These are phyloP conservation scores for Virgularia gustaviana DNA, from an alignment of 92 coral and sea anemone genomes.

Conservation along the genomic window DNA sequence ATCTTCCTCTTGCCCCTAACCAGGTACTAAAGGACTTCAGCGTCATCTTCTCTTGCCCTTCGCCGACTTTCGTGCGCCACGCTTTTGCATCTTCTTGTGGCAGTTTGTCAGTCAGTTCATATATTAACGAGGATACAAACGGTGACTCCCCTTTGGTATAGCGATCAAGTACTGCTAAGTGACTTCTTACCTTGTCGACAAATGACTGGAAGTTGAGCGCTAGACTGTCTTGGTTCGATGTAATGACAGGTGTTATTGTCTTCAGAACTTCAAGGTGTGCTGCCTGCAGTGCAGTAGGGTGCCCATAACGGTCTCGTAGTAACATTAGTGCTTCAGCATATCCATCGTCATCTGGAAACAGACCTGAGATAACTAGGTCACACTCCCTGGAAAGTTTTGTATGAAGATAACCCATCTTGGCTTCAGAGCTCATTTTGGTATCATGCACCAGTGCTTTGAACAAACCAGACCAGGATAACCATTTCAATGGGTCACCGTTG, in stretches of 20 bases:
- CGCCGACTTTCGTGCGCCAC: slow-evolving; percentile 23
- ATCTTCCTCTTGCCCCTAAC: slow-evolving; percentile 31
- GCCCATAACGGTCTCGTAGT: slow-evolving; percentile 21
- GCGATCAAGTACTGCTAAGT: slow-evolving; percentile 11
- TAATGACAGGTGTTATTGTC: not conserved
- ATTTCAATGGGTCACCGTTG: slow-evolving; percentile 21
- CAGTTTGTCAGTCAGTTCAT: slow-evolving; percentile 20
- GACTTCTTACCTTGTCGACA: slow-evolving; percentile 32
- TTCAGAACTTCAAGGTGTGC: slow-evolving; percentile 21
- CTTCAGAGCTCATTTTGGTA: slow-evolving; percentile 27
- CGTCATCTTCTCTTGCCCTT: slow-evolving; percentile 17
- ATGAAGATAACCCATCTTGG: slow-evolving; percentile 23
- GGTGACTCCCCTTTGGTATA: slow-evolving; percentile 28
- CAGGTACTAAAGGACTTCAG: slow-evolving; percentile 12
- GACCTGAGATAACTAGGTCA: slow-evolving; percentile 25
- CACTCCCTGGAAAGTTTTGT: slow-evolving; percentile 12
- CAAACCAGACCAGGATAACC: slow-evolving; percentile 29
- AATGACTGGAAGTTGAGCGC: slow-evolving; percentile 1
- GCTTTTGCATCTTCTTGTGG: slow-evolving; percentile 36
- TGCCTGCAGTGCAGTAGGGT: slow-evolving; percentile 23
- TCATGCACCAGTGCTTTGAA: slow-evolving; percentile 29
- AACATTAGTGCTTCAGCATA: slow-evolving; percentile 28
- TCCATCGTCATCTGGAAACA: slow-evolving; percentile 29
- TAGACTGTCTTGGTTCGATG: not conserved
- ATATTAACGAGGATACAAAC: slow-evolving; percentile 15